Conservation (phyloP, 2,113 vertebrate genomes). For the Charina bottae region DNA sequence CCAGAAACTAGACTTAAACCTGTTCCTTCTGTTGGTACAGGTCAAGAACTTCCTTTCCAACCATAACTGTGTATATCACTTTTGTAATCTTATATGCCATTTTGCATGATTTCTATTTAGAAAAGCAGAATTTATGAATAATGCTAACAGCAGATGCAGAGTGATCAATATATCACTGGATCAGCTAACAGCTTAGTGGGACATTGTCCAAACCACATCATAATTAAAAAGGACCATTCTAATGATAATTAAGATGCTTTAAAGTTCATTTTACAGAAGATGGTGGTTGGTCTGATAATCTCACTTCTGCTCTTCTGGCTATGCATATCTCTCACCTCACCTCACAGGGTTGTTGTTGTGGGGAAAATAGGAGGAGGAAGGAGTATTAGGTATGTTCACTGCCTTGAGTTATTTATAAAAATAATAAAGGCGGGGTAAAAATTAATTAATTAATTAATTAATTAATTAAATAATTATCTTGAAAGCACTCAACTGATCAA, state of each 20-base stretch:
- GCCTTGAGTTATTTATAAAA: no score
- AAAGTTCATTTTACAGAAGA: neutral
- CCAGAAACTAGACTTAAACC: neutral
- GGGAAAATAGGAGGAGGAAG: no score
- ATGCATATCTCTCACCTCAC: no score
- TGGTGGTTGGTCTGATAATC: neutral
- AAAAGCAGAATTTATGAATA: neutral
- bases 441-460: no score
- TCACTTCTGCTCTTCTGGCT: neutral
- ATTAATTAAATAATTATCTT: neutral
- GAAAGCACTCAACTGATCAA: neutral
- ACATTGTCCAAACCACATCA: neutral
- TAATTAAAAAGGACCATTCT: neutral
- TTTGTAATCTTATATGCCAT: neutral
- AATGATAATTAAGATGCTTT: neutral
- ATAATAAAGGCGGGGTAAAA: no score
- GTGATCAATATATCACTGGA: neutral
- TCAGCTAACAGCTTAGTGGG: neutral
- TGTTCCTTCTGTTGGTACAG: neutral
- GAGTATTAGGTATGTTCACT: no score
- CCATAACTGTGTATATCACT: neutral
- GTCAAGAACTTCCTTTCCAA: neutral
- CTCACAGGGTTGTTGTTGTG: no score
- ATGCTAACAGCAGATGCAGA: neutral
- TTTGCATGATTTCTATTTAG: neutral